phyloP scores from a whole-genome alignment of 2,113 vertebrate species.

The Atrichornis clamosus region DNA sequence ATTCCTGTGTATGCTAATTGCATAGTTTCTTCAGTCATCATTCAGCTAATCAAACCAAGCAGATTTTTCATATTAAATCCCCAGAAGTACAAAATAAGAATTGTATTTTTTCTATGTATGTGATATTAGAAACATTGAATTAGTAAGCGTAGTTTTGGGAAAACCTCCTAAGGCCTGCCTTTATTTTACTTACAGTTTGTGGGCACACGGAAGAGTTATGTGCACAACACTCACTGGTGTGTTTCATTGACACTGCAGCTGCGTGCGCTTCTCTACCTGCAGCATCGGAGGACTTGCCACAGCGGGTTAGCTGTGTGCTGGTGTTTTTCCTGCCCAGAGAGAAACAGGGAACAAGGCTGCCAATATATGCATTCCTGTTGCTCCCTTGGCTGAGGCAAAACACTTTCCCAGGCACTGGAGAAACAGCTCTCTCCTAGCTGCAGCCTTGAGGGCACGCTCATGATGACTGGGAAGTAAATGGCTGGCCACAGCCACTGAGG shows the following conservation, averaged over 20 bases:
- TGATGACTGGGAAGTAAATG: fast-evolving
- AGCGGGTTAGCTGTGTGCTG: neutral
- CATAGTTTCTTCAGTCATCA: neutral
- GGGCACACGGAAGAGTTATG: neutral
- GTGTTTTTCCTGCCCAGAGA: neutral
- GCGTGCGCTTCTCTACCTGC: fast-evolving
- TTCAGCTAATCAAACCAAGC: neutral
- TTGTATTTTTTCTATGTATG: neutral
- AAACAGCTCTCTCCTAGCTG: neutral
- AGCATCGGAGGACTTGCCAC: neutral
- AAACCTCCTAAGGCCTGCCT: neutral
- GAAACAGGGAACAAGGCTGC: neutral
- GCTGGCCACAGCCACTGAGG: neutral
- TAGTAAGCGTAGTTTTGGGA: neutral
- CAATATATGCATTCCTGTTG: fast-evolving
- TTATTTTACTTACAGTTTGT: neutral
- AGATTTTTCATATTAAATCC: neutral
- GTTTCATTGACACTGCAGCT: neutral
- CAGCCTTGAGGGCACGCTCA: neutral
- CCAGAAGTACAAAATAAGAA: neutral
- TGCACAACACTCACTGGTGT: neutral
- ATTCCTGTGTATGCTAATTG: neutral
- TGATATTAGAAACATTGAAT: neutral
- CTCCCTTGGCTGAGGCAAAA: neutral
- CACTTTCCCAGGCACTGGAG: neutral